Conservation (phyloP, 2,113 vertebrate species). For the Sialia sialis region DNA sequence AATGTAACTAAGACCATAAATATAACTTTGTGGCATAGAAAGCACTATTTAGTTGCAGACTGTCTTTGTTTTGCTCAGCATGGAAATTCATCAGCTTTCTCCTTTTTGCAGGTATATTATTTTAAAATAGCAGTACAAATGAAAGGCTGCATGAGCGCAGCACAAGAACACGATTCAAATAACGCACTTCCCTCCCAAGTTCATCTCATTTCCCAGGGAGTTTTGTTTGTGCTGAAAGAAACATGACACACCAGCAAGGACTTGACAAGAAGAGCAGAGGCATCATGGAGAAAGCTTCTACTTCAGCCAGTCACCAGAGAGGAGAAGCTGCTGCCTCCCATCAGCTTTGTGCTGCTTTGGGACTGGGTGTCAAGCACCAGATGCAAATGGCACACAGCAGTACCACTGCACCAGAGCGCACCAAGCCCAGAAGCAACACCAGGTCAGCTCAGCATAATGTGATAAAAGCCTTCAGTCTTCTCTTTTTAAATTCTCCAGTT, state of each 20-base stretch:
- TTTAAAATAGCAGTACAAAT: background rate
- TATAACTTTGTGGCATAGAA: background rate
- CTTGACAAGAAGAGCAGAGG: background rate
- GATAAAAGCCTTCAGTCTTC: background rate
- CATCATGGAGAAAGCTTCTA: background rate
- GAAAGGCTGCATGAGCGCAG: background rate
- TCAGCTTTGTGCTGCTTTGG: background rate
- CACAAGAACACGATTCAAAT: background rate
- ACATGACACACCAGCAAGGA: background rate
- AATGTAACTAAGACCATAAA: background rate
- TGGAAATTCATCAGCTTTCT: background rate
- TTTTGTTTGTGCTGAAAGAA: background rate
- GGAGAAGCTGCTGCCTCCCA: background rate
- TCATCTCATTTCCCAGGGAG: background rate
- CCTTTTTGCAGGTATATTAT: background rate
- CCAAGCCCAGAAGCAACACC: background rate
- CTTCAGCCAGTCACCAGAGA: background rate
- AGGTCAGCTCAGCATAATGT: background rate
- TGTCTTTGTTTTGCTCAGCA: background rate
- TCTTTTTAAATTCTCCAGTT: background rate
- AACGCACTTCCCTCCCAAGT: background rate
- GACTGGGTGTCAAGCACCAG: no score
- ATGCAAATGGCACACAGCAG: background rate
- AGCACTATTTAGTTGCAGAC: background rate
- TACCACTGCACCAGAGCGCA: accelerated